phyloP scores from a whole-genome alignment of 2,888 invertebrate genomes.

The Psylliodes chrysocephalus region DNA sequence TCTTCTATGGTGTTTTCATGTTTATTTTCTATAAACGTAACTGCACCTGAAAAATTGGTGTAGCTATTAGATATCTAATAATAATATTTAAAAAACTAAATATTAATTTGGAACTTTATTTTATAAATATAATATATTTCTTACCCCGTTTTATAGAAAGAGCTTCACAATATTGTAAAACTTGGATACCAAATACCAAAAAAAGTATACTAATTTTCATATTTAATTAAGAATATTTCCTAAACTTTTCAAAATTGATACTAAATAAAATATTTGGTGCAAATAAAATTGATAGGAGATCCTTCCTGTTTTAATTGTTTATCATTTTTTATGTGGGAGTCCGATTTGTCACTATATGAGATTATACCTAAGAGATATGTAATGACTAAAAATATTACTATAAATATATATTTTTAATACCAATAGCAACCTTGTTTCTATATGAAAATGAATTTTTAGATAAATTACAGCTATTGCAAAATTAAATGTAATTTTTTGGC shows the following conservation, averaged over 20 bases:
- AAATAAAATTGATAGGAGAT: slow-evolving; percentile 1
- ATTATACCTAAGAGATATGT: no score
- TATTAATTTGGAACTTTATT: not conserved
- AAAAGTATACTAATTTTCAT: slow-evolving; percentile 29
- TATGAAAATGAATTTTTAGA: no score
- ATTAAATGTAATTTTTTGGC: no score
- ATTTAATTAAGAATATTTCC: slow-evolving; percentile 10
- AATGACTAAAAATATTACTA: no score
- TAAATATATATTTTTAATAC: no score
- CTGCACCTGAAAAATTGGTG: not conserved
- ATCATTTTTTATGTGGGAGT: slow-evolving; percentile 14
- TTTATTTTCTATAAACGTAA: not conserved
- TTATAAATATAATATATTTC: slow-evolving; percentile 9
- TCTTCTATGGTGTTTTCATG: slow-evolving; percentile 10
- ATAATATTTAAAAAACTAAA: slow-evolving; percentile 12
- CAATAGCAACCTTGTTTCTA: no score
- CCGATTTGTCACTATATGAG: no score
- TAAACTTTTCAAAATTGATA: not conserved
- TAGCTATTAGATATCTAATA: no score
- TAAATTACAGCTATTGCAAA: no score
- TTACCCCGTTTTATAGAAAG: slow-evolving; percentile 32
- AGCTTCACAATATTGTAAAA: slow-evolving; percentile 20
- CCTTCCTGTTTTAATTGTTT: slow-evolving; percentile 23
- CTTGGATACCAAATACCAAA: slow-evolving; percentile 22
- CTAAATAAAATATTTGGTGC: not conserved